Conservation (phyloP, 2,888 invertebrate species). For the Alviniconcha strummeri region DNA sequence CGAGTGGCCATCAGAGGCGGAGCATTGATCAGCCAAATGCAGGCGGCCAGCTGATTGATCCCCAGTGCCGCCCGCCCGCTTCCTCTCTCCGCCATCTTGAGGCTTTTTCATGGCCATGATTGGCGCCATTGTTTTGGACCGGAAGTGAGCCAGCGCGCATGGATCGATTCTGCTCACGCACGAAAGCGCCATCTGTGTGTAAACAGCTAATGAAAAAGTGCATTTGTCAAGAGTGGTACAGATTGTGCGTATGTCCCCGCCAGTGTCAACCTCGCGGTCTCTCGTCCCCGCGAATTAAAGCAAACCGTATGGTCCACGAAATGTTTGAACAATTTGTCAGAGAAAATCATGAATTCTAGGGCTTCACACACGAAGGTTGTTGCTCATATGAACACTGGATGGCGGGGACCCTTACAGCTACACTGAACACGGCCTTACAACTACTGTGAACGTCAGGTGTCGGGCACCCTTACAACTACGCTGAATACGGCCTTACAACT, state of each 20-base stretch:
- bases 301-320: not conserved
- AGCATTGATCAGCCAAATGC: not conserved
- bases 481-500: no score
- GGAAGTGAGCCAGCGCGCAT: constrained; percentile 29
- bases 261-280: not conserved
- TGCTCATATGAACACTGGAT: no score
- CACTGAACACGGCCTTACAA: no score
- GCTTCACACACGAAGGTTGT: no score
- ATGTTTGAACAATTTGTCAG: not conserved
- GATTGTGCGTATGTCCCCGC: not conserved
- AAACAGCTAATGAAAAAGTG: constrained; percentile 26
- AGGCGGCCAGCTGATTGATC: constrained; percentile 9
- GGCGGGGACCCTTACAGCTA: no score
- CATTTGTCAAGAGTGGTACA: not conserved
- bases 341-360: not conserved
- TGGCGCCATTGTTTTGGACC: constrained; percentile 24
- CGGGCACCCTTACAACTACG: no score
- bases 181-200: constrained; percentile 19
- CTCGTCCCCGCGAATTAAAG: not conserved
- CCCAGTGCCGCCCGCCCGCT: not conserved
- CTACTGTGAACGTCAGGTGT: no score
- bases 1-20: not conserved
- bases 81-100: constrained; percentile 17
- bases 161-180: constrained; percentile 16
- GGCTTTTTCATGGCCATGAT: not conserved